Conservation (phyloP, 2,797 vertebrate species). For the Sphenodon punctatus region DNA sequence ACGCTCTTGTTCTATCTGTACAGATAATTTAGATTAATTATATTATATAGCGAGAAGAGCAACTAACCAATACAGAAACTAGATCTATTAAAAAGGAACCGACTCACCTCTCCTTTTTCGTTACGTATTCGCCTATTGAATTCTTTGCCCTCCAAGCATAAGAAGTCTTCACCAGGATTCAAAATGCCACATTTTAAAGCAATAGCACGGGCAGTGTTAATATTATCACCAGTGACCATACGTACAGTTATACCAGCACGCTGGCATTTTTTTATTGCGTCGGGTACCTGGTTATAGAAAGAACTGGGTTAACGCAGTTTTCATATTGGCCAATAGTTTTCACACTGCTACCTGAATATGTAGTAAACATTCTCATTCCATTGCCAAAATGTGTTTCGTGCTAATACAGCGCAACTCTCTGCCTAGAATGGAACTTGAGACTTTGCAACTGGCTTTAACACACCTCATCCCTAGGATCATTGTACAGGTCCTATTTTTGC, state of each 20-base stretch:
- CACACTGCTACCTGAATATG: neutral
- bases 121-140: constrained; percentile 99
- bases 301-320: neutral
- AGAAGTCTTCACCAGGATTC: constrained; percentile 93
- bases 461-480: too few relatives aligned
- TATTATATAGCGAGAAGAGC: neutral
- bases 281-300: constrained; percentile 86
- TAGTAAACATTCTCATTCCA: too few relatives aligned
- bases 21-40: constrained; percentile 52
- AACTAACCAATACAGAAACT: neutral
- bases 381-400: too few relatives aligned
- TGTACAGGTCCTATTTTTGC: too few relatives aligned
- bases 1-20: constrained; percentile 97
- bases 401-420: too few relatives aligned
- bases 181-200: constrained; percentile 96
- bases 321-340: neutral
- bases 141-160: constrained; percentile 97
- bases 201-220: constrained; percentile 97
- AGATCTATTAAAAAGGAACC: neutral
- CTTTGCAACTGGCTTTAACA: too few relatives aligned
- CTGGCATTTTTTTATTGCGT: constrained; percentile 96
- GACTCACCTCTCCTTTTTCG: constrained; percentile 95
- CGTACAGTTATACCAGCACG: constrained; percentile 97
- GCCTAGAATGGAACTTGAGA: too few relatives aligned
- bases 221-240: constrained; percentile 99